Evolutionary conservation across 2,888 invertebrate genomes (phyloP).

Genomic region (Bimastos eiseni): DNA sequence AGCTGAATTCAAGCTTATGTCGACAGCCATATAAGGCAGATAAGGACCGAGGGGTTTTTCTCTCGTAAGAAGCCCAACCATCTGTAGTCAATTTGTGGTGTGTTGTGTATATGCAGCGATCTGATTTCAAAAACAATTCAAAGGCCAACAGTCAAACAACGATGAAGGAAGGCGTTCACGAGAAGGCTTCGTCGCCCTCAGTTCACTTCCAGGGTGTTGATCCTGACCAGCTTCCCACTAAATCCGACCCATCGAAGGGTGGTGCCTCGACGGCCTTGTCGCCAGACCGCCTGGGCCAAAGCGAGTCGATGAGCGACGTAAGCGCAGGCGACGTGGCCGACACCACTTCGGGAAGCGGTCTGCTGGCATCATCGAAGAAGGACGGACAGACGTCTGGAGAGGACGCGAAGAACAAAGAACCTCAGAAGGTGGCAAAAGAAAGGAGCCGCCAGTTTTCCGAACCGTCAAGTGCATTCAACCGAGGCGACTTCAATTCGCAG

Average conservation of each 20-base stretch:
- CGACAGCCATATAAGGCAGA: too few relatives aligned
- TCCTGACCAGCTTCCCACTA: not conserved
- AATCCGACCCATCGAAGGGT: not conserved
- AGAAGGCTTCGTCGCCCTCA: not conserved
- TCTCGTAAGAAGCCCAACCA: too few relatives aligned
- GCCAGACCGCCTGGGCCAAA: conserved; percentile 27
- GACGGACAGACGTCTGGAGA: not conserved
- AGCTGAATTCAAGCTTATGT: too few relatives aligned
- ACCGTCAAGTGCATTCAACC: not conserved
- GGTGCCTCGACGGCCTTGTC: not conserved
- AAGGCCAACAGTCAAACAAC: not conserved
- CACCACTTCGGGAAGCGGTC: not conserved
- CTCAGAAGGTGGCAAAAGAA: not conserved
- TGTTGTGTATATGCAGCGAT: not conserved
- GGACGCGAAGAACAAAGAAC: not conserved
- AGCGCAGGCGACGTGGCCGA: not conserved
- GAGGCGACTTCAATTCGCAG: not conserved
- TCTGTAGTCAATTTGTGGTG: not conserved
- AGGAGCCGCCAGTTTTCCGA: not conserved
- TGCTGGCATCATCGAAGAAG: not conserved
- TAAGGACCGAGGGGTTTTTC: too few relatives aligned
- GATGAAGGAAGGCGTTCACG: not conserved
- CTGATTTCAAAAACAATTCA: not conserved
- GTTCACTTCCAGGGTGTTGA: not conserved
- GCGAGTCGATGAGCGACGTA: conserved; percentile 22